Conservation (phyloP, 2,797 vertebrate genomes). For the Atherinosoma microstoma region DNA sequence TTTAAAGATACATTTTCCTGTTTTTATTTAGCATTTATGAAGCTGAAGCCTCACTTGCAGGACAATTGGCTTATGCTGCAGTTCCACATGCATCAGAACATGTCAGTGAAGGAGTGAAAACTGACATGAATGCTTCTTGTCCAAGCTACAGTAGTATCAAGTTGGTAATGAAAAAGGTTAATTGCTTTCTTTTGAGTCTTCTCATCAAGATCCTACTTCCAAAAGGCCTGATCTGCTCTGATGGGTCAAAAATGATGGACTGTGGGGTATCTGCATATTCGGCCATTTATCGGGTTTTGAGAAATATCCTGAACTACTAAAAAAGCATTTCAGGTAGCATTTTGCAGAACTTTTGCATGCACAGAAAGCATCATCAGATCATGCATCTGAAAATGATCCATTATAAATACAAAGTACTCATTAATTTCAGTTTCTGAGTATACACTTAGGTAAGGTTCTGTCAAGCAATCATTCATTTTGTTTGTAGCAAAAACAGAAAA, state of each 20-base stretch:
- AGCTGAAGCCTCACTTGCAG: background rate
- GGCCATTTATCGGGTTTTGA: background rate
- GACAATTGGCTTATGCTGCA: background rate
- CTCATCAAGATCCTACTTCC: background rate
- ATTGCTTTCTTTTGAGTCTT: background rate
- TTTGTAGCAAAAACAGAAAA: conserved; percentile 45
- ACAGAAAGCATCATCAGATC: background rate
- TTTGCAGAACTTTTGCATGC: too few species aligned
- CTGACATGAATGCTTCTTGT: background rate
- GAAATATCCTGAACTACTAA: background rate
- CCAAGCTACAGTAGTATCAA: background rate
- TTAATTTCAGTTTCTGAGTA: conserved; percentile 16
- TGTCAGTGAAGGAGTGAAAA: background rate
- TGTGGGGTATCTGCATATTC: background rate
- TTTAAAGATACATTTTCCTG: background rate
- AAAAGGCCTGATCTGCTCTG: background rate
- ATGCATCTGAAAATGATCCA: conserved; percentile 8
- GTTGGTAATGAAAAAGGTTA: background rate
- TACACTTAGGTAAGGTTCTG: conserved; percentile 9
- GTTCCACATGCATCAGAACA: background rate
- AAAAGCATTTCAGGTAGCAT: background rate
- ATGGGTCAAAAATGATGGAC: background rate
- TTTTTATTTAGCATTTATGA: background rate
- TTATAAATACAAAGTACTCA: background rate
- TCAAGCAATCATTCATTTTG: conserved; percentile 20